These are phyloP conservation scores for rat (Rattus norvegicus) DNA, from an alignment of 2,113 vertebrate genomes.

Conservation along the genomic window GRCr8 NC_086034.1:37254001-37254500, in stretches of 20 bases:
- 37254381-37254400: background rate
- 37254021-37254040: background rate
- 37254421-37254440: background rate
- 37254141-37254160: conserved; percentile 9
- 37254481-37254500: background rate
- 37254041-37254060: background rate
- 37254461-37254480: background rate
- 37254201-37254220: conserved; percentile 8
- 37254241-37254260: conserved; percentile 34
- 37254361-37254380: background rate
- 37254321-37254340: background rate
- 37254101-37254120: background rate
- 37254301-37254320: background rate
- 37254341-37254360: background rate
- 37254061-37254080: background rate
- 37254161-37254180: conserved; percentile 14
- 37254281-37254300: conserved; percentile 26
- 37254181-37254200: conserved; percentile 41
- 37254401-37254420: background rate
- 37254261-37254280: conserved; percentile 14
- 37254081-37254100: background rate
- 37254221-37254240: conserved; percentile 34
- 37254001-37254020: background rate
- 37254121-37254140: background rate
- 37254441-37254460: background rate